These are phyloP conservation scores for Lithophane ornitopus DNA, from an alignment of 2,888 invertebrate genomes.

Conservation along the genomic window DNA sequence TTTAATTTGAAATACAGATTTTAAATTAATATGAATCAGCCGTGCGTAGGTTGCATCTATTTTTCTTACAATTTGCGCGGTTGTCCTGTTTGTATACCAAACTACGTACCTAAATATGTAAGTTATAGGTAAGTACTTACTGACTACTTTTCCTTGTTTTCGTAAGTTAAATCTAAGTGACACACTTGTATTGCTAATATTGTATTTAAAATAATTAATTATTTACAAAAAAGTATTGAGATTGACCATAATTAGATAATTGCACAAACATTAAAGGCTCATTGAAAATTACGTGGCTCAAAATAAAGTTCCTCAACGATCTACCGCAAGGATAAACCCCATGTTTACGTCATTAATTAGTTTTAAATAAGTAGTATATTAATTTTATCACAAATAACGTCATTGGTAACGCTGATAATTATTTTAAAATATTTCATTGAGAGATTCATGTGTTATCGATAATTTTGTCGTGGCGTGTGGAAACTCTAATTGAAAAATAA, in stretches of 20 bases:
- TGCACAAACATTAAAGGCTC: neutral
- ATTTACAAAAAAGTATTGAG: too few relatives aligned
- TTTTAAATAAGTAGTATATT: neutral
- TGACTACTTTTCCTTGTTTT: neutral
- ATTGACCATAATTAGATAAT: neutral
- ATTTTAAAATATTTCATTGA: constrained; percentile 4
- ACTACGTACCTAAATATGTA: neutral
- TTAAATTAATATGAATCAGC: neutral
- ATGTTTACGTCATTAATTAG: constrained; percentile 13
- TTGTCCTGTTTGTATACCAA: neutral
- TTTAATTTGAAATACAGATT: neutral
- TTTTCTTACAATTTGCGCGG: neutral
- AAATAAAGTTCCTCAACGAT: constrained; percentile 4
- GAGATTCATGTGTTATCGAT: neutral
- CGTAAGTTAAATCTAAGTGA: too few relatives aligned
- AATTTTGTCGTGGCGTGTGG: neutral
- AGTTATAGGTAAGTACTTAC: neutral
- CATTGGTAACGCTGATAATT: neutral
- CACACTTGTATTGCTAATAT: too few relatives aligned
- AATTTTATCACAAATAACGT: neutral
- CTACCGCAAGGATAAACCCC: constrained; percentile 14
- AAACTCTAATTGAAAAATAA: neutral
- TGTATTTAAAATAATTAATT: neutral
- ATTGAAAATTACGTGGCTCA: neutral
- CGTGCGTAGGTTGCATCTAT: neutral